Base-by-base conservation (phyloP, 2,888 invertebrate species). In the Drosophila subquinaria region DNA sequence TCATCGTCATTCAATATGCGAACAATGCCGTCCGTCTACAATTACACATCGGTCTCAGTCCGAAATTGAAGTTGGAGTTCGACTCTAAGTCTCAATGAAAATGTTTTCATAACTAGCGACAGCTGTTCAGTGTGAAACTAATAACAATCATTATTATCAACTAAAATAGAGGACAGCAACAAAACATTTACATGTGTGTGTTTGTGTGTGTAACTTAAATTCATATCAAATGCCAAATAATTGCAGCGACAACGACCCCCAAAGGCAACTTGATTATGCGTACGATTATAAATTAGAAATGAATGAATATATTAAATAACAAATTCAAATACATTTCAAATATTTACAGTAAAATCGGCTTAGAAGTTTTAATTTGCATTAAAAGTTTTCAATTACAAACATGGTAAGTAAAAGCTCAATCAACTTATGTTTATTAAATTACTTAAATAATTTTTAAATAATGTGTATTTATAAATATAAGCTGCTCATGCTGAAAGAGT, bases 1-100 rank as follows among this genome's bases (percentile, higher is more conserved):
- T 67, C 57, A 56, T 55, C 66, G 87, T 75, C 89, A 89, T 77
- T 88, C 86, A 84, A 86, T 84, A 86, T 77, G 89, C 88, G 76
- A 50, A 81, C 78, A 80, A 81, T 78, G 81, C 71, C 69, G 72
- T 42, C 40, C 75, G 80, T 88, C 88, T 86, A 76, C 80, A 77
- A 79, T 86, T 89, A 83, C 81, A 27, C 69, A 42, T 33, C 45
- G 33, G 38, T 47, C n/a, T 8, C 33, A 55, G 63, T 35, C 35
- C 36, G 27, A 27, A 70, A n/a, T 59, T 50, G 8, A 3, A 62
- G 56, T 63, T 38, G 2, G 8, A 45, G n/a, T 45, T 4, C 4
- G 36, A 45, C n/a, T 57, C 13, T 9, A 55, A 50, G 42, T 67
- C 69, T 59, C 67, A 70, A 71, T 75, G 71, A 78, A 64, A 78